Base-by-base conservation (phyloP, 2,888 invertebrate species). In the Sepioteuthis lessoniana region DNA sequence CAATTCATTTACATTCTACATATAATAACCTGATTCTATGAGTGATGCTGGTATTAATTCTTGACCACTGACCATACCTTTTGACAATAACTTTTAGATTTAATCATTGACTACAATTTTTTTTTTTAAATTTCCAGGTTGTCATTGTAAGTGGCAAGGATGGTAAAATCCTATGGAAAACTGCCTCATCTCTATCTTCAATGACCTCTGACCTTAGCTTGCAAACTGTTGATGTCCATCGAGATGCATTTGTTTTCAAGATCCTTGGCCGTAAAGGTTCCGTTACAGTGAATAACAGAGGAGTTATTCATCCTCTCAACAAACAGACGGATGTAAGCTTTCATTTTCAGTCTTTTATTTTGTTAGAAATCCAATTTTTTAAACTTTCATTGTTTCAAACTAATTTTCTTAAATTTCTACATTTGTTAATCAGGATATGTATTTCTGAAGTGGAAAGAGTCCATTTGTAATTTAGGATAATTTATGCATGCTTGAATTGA, bases 131-230 rank as follows among this genome's bases (percentile, higher is more conserved):
- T 55, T 92, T 94, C 8, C 95, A 97, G 97, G 95, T 95, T 3
- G 90, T 96, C 25, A 94, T 97, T 42, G 91, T 97, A 16, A 96
- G 96, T 94, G 97, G 97, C 16, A 95, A 94, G 38, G 96, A 96
- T 94, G 97, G 97, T 0, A 94, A 95, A 13, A 95, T 95, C 0
- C 94, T 97, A n/a, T 97, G 97, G 97, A 95, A 95, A 37, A 94
- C 95, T 55, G 95, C 95, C 35, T 95, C 96, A 13, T 94, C 95
- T 42, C 94, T 95, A 42, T 96, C 96, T 94, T 95, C 96, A 94
- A 96, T 96, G 90, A 95, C 96, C 13, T 97, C 97, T 16, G 96
- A 96, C 94, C 95, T 97, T 8, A 96, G 96, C 8, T 95, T 96
- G 13, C 95, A 95, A 94, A 96, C 97, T 46, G 94, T 91, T 16